Evolutionary conservation across 2,888 invertebrate genomes (phyloP).

Genomic region (Chrysomela aeneicollis): DNA sequence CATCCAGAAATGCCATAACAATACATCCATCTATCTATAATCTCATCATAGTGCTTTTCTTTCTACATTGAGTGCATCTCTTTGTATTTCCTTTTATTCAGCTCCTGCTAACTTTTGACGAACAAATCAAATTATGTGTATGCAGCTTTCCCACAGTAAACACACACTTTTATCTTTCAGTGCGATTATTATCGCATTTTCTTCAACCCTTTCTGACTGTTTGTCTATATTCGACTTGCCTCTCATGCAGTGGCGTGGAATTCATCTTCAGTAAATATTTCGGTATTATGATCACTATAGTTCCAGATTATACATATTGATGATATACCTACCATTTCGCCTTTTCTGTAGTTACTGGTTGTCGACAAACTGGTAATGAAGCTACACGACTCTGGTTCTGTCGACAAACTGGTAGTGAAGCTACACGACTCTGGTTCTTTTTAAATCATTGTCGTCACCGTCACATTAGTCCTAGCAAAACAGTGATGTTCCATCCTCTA

Average conservation of each 20-base stretch:
- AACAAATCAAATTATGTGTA: slow-evolving; percentile 38
- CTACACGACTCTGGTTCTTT: too few relatives aligned
- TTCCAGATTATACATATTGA: too few relatives aligned
- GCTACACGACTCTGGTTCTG: too few relatives aligned
- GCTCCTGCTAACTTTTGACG: slow-evolving; percentile 35
- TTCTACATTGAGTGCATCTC: slow-evolving; percentile 43
- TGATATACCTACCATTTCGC: too few relatives aligned
- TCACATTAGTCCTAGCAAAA: too few relatives aligned
- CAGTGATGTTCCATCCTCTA: too few relatives aligned
- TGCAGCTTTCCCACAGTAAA: slow-evolving; percentile 43
- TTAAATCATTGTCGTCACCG: too few relatives aligned
- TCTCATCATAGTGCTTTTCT: slow-evolving; percentile 46
- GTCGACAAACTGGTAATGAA: too few relatives aligned
- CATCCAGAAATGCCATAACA: slow-evolving; percentile 11
- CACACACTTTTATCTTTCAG: slow-evolving; percentile 45
- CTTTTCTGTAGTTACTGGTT: too few relatives aligned
- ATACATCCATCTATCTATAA: slow-evolving; percentile 49
- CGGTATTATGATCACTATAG: not conserved
- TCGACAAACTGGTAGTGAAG: too few relatives aligned
- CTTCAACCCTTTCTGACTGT: slow-evolving; percentile 42
- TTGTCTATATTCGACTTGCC: slow-evolving; percentile 39
- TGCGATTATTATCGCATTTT: slow-evolving; percentile 47
- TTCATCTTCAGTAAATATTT: too few relatives aligned
- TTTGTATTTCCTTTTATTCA: slow-evolving; percentile 41
- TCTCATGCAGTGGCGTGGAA: not conserved